Evolutionary conservation across 1,140 invertebrate genomes (phyloP).

Genomic region (Brachionus plicatilis): DNA sequence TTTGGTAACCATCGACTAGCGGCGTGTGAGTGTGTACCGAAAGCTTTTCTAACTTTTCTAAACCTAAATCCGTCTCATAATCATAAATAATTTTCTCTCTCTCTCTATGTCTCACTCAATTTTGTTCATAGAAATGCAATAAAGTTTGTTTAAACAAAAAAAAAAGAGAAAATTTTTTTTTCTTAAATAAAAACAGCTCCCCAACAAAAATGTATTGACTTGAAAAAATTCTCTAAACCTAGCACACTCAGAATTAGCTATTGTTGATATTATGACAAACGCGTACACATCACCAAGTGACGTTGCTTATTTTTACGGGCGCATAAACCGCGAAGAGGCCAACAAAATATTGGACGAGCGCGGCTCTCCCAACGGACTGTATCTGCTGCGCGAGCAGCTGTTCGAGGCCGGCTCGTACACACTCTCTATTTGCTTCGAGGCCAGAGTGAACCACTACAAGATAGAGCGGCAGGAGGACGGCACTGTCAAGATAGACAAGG

Average conservation of each 20-base stretch:
- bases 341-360: conserved; percentile 53
- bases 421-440: conserved; percentile 49
- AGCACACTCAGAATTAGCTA: not conserved
- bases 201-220: not conserved
- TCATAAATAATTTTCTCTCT: not conserved
- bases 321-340: conserved; percentile 57
- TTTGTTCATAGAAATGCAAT: not conserved
- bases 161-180: not conserved
- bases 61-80: not conserved
- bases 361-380: conserved; percentile 55
- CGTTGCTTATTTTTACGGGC: conserved; percentile 55
- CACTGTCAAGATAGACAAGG: conserved; percentile 43
- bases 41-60: not conserved
- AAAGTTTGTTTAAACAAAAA: not conserved
- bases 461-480: conserved; percentile 54
- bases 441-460: conserved; percentile 53
- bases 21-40: not conserved
- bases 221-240: not conserved
- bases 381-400: conserved; percentile 55
- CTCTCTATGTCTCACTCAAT: not conserved
- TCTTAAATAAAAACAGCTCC: not conserved
- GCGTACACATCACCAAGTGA: conserved; percentile 31
- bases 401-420: conserved; percentile 52
- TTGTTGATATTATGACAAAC: not conserved
- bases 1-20: not conserved